These are phyloP conservation scores for Neoascia interrupta DNA, from an alignment of 2,888 invertebrate genomes.

Conservation along the genomic window DNA sequence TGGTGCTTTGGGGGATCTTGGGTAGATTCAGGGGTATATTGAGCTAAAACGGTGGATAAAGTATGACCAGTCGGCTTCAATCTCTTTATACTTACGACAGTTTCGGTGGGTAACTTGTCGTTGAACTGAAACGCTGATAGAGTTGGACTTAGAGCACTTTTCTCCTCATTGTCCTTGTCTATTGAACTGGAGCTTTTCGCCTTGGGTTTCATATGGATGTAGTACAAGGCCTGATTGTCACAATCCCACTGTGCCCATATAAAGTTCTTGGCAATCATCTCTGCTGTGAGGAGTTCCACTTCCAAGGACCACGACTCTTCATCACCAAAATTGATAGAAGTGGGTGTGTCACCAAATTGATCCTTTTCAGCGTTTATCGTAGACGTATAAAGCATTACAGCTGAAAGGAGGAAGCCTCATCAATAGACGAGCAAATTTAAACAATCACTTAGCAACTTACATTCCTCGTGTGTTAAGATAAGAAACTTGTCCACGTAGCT, in stretches of 20 bases:
- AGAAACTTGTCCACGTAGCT: constrained; percentile 84
- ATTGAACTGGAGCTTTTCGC: constrained; percentile 84
- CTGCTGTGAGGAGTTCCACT: constrained; percentile 81
- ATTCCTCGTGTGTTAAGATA: constrained; percentile 88
- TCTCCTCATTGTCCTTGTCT: constrained; percentile 83
- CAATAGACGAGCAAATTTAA: neutral
- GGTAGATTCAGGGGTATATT: constrained; percentile 92
- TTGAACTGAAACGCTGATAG: constrained; percentile 92
- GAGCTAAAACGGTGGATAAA: constrained; percentile 81
- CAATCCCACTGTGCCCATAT: constrained; percentile 95
- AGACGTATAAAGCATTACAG: constrained; percentile 76
- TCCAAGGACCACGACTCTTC: constrained; percentile 81
- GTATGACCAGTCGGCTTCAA: too few species aligned
- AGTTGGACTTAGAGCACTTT: constrained; percentile 84
- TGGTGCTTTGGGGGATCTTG: constrained; percentile 82
- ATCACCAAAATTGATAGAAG: constrained; percentile 71
- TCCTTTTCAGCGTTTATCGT: constrained; percentile 77
- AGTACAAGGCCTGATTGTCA: constrained; percentile 86
- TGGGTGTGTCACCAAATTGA: constrained; percentile 49
- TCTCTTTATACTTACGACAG: constrained; percentile 88
- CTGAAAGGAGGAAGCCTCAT: constrained; percentile 64
- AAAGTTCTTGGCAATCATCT: constrained; percentile 85
- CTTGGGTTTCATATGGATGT: constrained; percentile 89
- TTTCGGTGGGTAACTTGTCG: constrained; percentile 91
- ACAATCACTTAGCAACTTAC: constrained; percentile 79